These are phyloP conservation scores for Myotis vivesi DNA, from an alignment of 2,797 vertebrate species.

Conservation along the genomic window DNA sequence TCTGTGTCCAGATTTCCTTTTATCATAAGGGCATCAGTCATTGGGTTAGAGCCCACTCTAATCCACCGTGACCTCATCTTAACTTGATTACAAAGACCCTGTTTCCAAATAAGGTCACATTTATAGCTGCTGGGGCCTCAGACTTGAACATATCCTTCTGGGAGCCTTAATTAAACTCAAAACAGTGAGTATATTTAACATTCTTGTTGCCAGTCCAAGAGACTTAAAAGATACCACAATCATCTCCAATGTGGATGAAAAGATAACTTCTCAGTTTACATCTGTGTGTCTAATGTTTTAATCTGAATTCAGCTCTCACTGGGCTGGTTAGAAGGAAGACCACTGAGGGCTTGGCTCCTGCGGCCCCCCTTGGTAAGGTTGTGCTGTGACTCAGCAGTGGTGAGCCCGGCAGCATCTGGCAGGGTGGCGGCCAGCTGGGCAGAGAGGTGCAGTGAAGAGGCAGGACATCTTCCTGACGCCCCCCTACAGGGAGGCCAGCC, in stretches of 20 bases:
- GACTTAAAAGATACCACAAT: not conserved
- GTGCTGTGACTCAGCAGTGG: not conserved
- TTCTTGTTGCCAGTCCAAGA: not conserved
- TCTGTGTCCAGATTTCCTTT: not conserved
- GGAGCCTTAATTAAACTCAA: not conserved
- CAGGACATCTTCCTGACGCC: not conserved
- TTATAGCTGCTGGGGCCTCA: not conserved
- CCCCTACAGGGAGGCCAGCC: not conserved
- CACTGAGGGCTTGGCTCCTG: not conserved
- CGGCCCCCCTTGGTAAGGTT: rapidly evolving
- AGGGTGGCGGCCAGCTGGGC: too few species aligned
- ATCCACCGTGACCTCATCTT: not conserved
- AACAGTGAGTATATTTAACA: not conserved
- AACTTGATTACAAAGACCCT: not conserved
- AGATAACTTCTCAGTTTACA: not conserved
- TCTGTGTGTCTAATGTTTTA: not conserved
- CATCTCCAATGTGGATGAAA: not conserved
- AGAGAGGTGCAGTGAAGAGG: not conserved
- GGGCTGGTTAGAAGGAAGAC: not conserved
- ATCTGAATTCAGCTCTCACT: not conserved
- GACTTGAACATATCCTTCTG: not conserved
- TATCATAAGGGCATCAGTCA: not conserved
- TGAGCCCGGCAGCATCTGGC: rapidly evolving
- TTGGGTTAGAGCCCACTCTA: not conserved
- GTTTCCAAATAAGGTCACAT: not conserved